Evolutionary conservation across 2,113 vertebrate species (phyloP).

Genomic region (Lophura nycthemera): DNA sequence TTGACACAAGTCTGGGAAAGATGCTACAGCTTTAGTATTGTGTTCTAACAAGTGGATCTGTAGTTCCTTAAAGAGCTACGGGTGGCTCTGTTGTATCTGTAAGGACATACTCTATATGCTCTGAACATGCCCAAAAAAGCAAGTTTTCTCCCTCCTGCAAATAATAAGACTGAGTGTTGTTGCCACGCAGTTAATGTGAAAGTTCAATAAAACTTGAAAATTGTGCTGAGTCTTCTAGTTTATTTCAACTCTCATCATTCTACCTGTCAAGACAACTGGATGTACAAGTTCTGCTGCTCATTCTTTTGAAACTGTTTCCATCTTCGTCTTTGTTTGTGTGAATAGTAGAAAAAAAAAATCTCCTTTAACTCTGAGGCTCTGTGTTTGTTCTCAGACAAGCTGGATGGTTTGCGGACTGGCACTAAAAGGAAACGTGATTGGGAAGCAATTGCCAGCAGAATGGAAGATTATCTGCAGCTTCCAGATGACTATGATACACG

Average conservation of each 20-base stretch:
- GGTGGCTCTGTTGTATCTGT: constrained; percentile 29
- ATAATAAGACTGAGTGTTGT: constrained; percentile 6
- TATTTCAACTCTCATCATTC: constrained; percentile 49
- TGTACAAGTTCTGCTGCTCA: constrained; percentile 51
- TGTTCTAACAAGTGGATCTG: constrained; percentile 32
- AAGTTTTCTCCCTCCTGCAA: constrained; percentile 37
- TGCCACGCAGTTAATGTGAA: constrained; percentile 25
- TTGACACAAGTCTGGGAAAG: constrained; percentile 22
- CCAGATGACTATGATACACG: constrained; percentile 97
- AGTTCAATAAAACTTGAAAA: constrained; percentile 67
- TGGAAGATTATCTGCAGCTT: constrained; percentile 97
- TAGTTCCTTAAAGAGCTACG: not conserved
- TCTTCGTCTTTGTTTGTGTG: constrained; percentile 66
- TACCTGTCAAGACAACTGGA: constrained; percentile 64
- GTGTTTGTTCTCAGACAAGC: constrained; percentile 91
- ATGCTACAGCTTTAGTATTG: constrained; percentile 32
- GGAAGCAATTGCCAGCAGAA: constrained; percentile 85
- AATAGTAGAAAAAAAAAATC: not conserved
- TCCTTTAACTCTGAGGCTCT: constrained; percentile 77
- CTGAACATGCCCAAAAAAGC: not conserved
- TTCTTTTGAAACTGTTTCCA: constrained; percentile 60
- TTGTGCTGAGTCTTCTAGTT: constrained; percentile 56
- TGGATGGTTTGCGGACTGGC: constrained; percentile 92
- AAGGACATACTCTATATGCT: constrained; percentile 12
- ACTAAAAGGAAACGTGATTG: constrained; percentile 94